Conservation (phyloP, 2,888 invertebrate genomes). For the Acanthopleura granulata region DNA sequence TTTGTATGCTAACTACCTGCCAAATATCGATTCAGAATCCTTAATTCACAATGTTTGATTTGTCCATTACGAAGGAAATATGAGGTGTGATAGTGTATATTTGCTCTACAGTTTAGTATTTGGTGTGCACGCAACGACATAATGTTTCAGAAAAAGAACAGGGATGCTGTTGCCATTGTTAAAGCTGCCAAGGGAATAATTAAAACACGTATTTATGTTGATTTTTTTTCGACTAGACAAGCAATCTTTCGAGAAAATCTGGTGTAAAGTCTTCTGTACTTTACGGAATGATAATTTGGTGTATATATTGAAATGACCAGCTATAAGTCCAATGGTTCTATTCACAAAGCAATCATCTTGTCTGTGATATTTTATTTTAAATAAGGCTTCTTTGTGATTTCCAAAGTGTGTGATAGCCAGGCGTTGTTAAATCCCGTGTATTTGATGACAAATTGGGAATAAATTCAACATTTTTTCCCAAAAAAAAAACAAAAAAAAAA, state of each 20-base stretch:
- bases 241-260: neutral
- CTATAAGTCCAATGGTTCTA: neutral
- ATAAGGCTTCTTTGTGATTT: neutral
- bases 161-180: neutral
- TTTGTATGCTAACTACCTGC: neutral
- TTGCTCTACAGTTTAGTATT: neutral
- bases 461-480: too few species aligned
- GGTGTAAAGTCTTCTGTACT: conserved; percentile 1
- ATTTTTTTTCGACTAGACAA: neutral
- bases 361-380: conserved; percentile 8
- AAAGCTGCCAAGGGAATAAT: neutral
- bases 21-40: neutral
- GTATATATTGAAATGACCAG: neutral
- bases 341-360: neutral
- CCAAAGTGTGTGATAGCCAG: too few species aligned
- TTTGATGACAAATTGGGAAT: too few species aligned
- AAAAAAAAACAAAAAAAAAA: too few species aligned
- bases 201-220: neutral
- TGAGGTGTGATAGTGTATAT: neutral
- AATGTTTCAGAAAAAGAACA: neutral
- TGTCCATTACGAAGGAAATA: neutral
- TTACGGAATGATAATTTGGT: conserved; percentile 2
- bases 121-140: neutral
- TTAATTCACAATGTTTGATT: neutral
- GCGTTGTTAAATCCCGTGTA: too few species aligned